Conservation (phyloP, 2,888 invertebrate genomes). For the Drosophila colorata region DNA sequence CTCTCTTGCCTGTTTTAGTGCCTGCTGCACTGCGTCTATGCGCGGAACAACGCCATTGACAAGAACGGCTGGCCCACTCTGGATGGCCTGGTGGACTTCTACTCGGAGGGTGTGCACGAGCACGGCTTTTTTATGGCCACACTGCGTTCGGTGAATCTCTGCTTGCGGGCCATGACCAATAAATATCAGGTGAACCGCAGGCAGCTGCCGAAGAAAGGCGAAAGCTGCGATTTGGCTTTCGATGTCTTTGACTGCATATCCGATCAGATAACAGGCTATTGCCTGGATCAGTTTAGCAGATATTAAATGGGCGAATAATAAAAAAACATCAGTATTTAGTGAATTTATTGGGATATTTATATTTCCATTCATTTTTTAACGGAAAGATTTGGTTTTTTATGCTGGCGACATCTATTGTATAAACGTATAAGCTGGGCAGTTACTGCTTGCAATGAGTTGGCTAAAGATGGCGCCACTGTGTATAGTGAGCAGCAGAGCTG, state of each 20-base stretch:
- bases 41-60: conserved; percentile 92
- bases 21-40: conserved; percentile 91
- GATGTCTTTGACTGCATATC: conserved; percentile 93
- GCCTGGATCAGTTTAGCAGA: conserved; percentile 86
- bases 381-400: too few relatives aligned
- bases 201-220: conserved; percentile 87
- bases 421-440: not conserved
- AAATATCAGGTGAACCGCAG: conserved; percentile 83
- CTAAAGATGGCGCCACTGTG: conserved; percentile 23
- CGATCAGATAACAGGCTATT: conserved; percentile 91
- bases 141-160: conserved; percentile 89
- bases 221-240: conserved; percentile 91
- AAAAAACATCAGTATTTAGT: not conserved
- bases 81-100: conserved; percentile 90
- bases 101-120: conserved; percentile 92
- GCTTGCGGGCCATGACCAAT: conserved; percentile 86
- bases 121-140: conserved; percentile 91
- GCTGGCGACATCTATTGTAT: conserved; percentile 16
- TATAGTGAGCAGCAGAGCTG: not conserved
- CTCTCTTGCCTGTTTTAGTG: conserved; percentile 86
- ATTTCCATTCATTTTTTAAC: not conserved
- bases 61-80: conserved; percentile 90
- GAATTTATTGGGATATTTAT: not conserved
- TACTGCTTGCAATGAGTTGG: not conserved
- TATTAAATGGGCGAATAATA: conserved; percentile 39